phyloP scores from a whole-genome alignment of 2,797 vertebrate species.

The Tokudaia muenninki region DNA sequence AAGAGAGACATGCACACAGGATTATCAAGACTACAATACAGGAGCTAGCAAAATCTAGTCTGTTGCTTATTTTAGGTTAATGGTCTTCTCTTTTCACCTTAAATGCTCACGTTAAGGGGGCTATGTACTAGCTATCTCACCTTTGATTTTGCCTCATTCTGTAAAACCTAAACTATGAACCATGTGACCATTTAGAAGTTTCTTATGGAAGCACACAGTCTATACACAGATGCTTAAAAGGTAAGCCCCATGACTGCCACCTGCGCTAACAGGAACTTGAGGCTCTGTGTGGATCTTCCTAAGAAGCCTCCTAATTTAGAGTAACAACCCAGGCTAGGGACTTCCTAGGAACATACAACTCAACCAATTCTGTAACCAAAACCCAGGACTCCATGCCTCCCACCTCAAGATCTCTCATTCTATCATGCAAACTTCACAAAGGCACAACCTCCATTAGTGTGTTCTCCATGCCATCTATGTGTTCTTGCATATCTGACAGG shows the following conservation, averaged over 20 bases:
- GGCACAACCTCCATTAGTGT: neutral
- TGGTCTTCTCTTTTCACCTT: neutral
- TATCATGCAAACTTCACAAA: neutral
- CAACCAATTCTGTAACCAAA: constrained; percentile 55
- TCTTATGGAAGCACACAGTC: neutral
- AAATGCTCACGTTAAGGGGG: neutral
- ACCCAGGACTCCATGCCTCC: neutral
- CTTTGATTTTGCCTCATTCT: neutral
- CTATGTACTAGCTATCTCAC: neutral
- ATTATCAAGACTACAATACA: neutral
- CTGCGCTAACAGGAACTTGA: neutral
- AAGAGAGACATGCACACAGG: neutral
- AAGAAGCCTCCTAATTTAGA: constrained; percentile 19
- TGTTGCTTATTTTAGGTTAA: neutral
- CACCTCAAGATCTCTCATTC: neutral
- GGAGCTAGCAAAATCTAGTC: neutral
- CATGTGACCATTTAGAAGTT: neutral
- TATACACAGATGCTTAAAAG: neutral
- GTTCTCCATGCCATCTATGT: neutral
- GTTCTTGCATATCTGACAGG: neutral
- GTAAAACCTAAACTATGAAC: constrained; percentile 9
- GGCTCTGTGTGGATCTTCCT: neutral
- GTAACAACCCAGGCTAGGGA: neutral
- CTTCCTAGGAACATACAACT: neutral
- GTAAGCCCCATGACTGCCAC: too few relatives aligned